These are phyloP conservation scores for Dasyornis broadbenti DNA, from an alignment of 2,113 vertebrate genomes.

Conservation along the genomic window DNA sequence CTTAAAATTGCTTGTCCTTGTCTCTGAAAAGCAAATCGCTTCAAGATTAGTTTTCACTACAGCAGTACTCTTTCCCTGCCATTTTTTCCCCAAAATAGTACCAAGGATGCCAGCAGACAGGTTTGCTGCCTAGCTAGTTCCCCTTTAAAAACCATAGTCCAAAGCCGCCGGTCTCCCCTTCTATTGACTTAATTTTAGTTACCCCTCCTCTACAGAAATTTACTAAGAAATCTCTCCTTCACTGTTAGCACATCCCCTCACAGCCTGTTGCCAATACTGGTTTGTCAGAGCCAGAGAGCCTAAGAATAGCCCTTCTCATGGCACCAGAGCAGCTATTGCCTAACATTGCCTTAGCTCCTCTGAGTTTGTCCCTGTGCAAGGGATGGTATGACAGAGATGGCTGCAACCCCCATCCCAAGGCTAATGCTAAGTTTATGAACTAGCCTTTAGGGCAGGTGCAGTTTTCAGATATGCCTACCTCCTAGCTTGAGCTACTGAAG, in stretches of 20 bases:
- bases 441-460: neutral
- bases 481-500: neutral
- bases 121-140: neutral
- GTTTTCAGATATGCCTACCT: neutral
- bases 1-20: neutral
- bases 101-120: neutral
- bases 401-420: neutral
- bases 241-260: neutral
- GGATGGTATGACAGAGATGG: neutral
- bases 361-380: neutral
- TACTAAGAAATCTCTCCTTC: neutral
- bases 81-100: neutral
- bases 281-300: neutral
- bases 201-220: neutral
- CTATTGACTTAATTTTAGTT: neutral
- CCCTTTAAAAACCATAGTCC: neutral
- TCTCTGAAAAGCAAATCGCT: neutral
- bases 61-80: neutral
- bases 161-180: neutral
- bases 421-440: neutral
- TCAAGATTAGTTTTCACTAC: neutral
- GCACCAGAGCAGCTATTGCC: accelerated
- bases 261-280: neutral
- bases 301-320: neutral
- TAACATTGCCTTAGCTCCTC: neutral